These are phyloP conservation scores for Oryctolagus cuniculus DNA, from an alignment of 2,113 vertebrate species.

Conservation along the genomic window DNA sequence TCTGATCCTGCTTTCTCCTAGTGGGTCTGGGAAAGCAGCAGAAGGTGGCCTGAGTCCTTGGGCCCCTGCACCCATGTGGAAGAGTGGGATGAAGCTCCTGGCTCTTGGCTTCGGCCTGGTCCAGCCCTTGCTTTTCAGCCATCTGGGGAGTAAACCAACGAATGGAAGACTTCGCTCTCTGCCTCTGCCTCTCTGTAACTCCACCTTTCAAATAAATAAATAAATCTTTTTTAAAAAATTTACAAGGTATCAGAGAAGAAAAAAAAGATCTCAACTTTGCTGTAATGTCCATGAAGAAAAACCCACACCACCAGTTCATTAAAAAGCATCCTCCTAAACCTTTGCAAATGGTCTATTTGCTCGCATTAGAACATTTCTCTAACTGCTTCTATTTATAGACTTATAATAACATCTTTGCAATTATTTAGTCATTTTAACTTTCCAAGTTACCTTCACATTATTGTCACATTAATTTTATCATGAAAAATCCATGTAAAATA, in stretches of 20 bases:
- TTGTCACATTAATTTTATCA: slow-evolving; percentile 41
- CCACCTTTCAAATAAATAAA: too few species aligned
- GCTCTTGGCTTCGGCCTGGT: too few species aligned
- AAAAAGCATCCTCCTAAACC: background rate
- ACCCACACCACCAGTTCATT: background rate
- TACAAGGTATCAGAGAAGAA: background rate
- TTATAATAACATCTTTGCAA: slow-evolving; percentile 35
- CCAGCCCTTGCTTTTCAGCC: too few species aligned
- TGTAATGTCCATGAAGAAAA: background rate
- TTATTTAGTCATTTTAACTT: slow-evolving; percentile 55
- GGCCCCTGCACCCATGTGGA: too few species aligned
- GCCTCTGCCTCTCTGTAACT: too few species aligned
- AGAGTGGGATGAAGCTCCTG: too few species aligned
- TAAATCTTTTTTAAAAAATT: slow-evolving; percentile 31
- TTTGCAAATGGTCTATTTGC: slow-evolving; percentile 2
- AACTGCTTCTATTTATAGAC: slow-evolving; percentile 30
- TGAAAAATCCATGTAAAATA: slow-evolving; percentile 44
- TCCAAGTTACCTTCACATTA: slow-evolving; percentile 40
- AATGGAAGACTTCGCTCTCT: too few species aligned
- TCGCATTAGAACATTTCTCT: slow-evolving; percentile 15
- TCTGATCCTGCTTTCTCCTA: too few species aligned
- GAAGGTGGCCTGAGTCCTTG: too few species aligned
- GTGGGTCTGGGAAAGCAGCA: too few species aligned
- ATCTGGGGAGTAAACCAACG: too few species aligned
- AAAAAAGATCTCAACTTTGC: background rate